Evolutionary conservation across 2,888 invertebrate genomes (phyloP).

Genomic region (Dryadula phaetusa): DNA sequence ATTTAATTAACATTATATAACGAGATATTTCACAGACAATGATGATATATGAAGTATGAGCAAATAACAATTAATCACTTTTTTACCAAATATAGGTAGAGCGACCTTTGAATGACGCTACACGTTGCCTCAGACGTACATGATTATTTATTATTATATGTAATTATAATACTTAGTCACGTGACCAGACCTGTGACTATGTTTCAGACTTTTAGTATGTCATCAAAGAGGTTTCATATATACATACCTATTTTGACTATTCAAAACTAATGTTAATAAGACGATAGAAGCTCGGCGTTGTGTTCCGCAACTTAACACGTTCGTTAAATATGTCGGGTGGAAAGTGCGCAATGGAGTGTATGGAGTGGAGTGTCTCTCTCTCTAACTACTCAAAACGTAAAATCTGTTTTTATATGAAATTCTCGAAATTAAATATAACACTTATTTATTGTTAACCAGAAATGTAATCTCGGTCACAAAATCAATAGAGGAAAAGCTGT

Average conservation of each 20-base stretch:
- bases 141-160: conserved; percentile 2
- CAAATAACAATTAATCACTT: conserved; percentile 17
- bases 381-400: no score
- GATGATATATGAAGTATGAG: conserved; percentile 14
- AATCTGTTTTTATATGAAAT: not conserved
- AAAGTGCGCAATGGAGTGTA: no score
- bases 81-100: conserved; percentile 15
- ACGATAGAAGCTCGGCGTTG: no score
- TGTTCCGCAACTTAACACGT: no score
- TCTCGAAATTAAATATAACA: not conserved
- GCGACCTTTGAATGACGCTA: conserved; percentile 8
- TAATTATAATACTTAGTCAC: conserved; percentile 1
- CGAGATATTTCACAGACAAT: not conserved
- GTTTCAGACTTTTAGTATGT: no score
- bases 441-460: not conserved
- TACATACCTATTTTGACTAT: no score
- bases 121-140: conserved; percentile 1
- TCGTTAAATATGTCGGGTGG: no score
- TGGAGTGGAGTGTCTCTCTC: no score
- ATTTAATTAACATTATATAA: not conserved
- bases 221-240: not conserved
- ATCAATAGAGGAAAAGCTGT: conserved; percentile 24
- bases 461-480: conserved; percentile 7
- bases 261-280: no score
- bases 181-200: no score